Base-by-base conservation (phyloP, 2,888 invertebrate genomes). In the Aproaerema taeniolella region DNA sequence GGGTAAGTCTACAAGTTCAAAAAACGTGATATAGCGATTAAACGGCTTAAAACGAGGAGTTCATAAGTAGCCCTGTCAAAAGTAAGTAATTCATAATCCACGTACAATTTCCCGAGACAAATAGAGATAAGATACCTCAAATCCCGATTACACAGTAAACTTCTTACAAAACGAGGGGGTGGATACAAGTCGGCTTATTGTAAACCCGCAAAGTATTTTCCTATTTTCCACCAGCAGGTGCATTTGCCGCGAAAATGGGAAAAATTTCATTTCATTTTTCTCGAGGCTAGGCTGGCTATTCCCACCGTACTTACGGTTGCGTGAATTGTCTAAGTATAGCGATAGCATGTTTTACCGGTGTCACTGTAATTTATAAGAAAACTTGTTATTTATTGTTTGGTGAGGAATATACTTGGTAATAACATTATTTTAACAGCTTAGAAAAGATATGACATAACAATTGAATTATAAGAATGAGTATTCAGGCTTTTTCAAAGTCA, bases 171-270 rank as follows among this genome's bases (percentile, higher is more conserved):
- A 67, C 58, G 63, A 58, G 53, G 55, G 53, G 52, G 51, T 49
- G 55, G 57, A 55, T 62, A 52, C 66, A 67, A 68, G 64, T 63
- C 62, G 66, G 70, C 67, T 77, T 75, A 76, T 64, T 68, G 60
- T 64, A 61, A 66, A 60, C 59, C 61, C 52, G 55, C 50, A 53
- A 64, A 70, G 58, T 64, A 61, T 70, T 64, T 65, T 64, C 59
- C 53, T 60, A 64, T 69, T 70, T 66, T 53, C 53, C 55, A 45
- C 53, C 49, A 54, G 52, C 61, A 69, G 68, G 61, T 69, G 67
- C 61, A 66, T 55, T 60, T 52, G 50, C 46, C 50, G 53, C 40
- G 53, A 60, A 66, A 73, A 70, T 65, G 53, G 58, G 49, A 58
- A 66, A 63, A 58, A 30, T 61, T 61, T 64, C 56, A 67, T 70